phyloP scores from a whole-genome alignment of 2,113 vertebrate species.

The Mustela nigripes region DNA sequence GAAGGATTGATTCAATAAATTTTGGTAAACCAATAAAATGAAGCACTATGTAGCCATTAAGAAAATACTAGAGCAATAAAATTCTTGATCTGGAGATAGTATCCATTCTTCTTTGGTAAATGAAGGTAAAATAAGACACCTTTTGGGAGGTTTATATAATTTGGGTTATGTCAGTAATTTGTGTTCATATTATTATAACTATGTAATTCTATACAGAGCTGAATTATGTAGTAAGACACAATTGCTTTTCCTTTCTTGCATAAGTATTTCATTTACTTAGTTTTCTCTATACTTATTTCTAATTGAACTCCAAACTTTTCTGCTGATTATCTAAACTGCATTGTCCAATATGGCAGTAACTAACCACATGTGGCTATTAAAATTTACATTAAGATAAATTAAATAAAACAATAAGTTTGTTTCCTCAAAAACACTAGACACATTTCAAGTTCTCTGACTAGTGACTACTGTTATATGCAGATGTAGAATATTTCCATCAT shows the following conservation, averaged over 20 bases:
- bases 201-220: not conserved
- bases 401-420: slow-evolving; percentile 8
- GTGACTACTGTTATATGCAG: not conserved
- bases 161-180: slow-evolving; percentile 15
- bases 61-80: not conserved
- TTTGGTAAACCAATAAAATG: not conserved
- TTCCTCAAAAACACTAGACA: not conserved
- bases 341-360: not conserved
- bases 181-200: not conserved
- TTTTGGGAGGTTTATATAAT: not conserved
- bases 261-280: slow-evolving; percentile 40
- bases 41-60: not conserved
- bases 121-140: not conserved
- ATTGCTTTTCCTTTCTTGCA: slow-evolving; percentile 44
- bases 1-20: not conserved
- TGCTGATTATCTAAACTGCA: slow-evolving; percentile 30
- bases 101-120: slow-evolving; percentile 8
- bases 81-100: slow-evolving; percentile 2
- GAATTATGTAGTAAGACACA: not conserved
- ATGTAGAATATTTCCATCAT: not conserved
- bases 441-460: not conserved
- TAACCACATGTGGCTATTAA: not conserved
- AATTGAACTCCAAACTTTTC: slow-evolving; percentile 14
- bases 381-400: slow-evolving; percentile 7
- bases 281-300: slow-evolving; percentile 38